A percentile compares a stretch with the other conserved stretches of the same genome.
phyloP scores from a whole-genome alignment of 2,797 vertebrate species.

The Premnoplex brunnescens region DNA sequence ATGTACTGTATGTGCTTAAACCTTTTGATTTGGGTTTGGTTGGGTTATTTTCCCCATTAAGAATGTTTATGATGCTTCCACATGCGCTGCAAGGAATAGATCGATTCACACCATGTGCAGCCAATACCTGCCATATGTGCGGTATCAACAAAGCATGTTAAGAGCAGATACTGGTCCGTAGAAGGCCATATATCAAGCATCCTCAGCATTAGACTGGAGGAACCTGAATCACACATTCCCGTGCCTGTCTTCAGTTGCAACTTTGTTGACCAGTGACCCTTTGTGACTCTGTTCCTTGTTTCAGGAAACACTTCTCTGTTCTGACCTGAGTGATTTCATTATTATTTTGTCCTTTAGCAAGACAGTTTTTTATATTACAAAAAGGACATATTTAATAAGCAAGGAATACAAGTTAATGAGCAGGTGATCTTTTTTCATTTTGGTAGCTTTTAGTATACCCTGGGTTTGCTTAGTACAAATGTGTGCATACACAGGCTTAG shows the following conservation, averaged over 20 bases:
- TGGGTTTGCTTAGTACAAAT: background rate
- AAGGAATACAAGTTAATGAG: background rate
- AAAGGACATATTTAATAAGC: background rate
- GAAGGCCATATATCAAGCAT: background rate
- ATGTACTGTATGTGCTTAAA: background rate
- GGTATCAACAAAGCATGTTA: background rate
- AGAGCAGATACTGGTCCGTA: background rate
- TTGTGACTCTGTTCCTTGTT: background rate
- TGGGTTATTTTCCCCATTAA: background rate
- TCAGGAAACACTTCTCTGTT: background rate
- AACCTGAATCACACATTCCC: background rate
- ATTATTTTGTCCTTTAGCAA: conserved; percentile 10
- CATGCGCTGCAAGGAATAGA: background rate
- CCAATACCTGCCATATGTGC: background rate
- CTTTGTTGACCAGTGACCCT: background rate
- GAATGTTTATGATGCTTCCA: background rate
- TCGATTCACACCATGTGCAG: background rate
- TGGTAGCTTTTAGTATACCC: background rate
- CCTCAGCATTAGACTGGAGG: background rate
- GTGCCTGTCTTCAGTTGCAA: background rate
- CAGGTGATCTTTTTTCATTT: background rate
- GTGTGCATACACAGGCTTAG: background rate
- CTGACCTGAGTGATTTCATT: background rate
- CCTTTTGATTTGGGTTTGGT: background rate
- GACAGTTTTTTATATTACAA: background rate